Evolutionary conservation across 2,888 invertebrate genomes (phyloP).

Genomic region (Hedychridium roseum): DNA sequence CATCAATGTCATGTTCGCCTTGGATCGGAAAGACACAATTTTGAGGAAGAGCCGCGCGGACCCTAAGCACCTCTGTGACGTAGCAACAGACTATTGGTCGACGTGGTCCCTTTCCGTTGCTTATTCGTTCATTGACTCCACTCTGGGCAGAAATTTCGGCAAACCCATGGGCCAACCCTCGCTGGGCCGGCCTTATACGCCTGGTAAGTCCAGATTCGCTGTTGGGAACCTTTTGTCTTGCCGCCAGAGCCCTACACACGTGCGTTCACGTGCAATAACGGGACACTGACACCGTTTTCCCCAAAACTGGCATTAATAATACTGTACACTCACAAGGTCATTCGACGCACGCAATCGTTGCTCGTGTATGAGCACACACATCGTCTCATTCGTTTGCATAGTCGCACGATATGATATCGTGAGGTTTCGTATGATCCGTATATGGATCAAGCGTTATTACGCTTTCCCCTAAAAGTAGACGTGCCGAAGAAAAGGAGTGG

Average conservation of each 20-base stretch:
- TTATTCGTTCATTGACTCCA: constrained; percentile 50
- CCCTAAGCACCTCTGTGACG: constrained; percentile 59
- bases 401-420: not conserved
- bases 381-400: not conserved
- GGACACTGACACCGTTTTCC: constrained; percentile 62
- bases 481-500: constrained; percentile 16
- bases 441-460: constrained; percentile 37
- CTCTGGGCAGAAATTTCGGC: constrained; percentile 49
- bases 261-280: constrained; percentile 27
- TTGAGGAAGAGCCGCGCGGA: constrained; percentile 63
- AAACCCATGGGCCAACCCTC: constrained; percentile 32
- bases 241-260: not conserved
- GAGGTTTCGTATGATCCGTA: not conserved
- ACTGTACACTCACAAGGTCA: constrained; percentile 1
- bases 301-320: constrained; percentile 53
- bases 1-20: constrained; percentile 49
- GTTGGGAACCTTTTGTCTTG: not conserved
- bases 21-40: constrained; percentile 63
- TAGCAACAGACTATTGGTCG: constrained; percentile 56
- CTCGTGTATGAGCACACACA: not conserved
- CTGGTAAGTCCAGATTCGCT: not conserved
- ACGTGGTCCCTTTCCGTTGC: constrained; percentile 55
- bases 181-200: not conserved
- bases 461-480: constrained; percentile 61
- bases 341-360: not conserved